Evolutionary conservation across 2,888 invertebrate genomes (phyloP).

Genomic region (Sepioteuthis lessoniana): DNA sequence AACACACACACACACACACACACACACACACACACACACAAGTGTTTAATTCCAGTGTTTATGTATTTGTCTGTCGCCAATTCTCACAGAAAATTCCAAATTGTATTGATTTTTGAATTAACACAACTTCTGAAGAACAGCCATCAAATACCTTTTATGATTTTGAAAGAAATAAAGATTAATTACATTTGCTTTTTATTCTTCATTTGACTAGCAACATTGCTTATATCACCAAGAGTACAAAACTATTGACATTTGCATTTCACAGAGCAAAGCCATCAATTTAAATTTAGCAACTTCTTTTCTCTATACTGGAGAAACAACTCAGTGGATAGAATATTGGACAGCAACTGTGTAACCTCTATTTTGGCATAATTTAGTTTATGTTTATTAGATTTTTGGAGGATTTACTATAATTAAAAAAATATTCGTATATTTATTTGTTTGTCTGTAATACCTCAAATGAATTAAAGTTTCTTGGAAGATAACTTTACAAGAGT

Average conservation of each 20-base stretch:
- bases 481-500: no score
- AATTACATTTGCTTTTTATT: not conserved
- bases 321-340: not conserved
- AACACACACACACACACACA: no score
- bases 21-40: no score
- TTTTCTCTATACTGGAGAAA: not conserved
- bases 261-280: constrained; percentile 1
- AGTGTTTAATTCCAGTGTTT: not conserved
- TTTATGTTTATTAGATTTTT: no score
- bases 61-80: not conserved
- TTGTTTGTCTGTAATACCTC: no score
- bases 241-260: not conserved
- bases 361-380: no score
- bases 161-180: not conserved
- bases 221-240: not conserved
- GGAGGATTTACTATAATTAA: no score
- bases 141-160: not conserved
- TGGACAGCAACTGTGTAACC: not conserved
- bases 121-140: not conserved
- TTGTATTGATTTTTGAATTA: constrained; percentile 15
- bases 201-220: not conserved
- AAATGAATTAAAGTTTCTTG: no score
- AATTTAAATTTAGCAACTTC: not conserved
- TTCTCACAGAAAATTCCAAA: not conserved
- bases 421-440: no score